phyloP scores from a whole-genome alignment of 2,888 invertebrate genomes.

The Rhagium mordax region DNA sequence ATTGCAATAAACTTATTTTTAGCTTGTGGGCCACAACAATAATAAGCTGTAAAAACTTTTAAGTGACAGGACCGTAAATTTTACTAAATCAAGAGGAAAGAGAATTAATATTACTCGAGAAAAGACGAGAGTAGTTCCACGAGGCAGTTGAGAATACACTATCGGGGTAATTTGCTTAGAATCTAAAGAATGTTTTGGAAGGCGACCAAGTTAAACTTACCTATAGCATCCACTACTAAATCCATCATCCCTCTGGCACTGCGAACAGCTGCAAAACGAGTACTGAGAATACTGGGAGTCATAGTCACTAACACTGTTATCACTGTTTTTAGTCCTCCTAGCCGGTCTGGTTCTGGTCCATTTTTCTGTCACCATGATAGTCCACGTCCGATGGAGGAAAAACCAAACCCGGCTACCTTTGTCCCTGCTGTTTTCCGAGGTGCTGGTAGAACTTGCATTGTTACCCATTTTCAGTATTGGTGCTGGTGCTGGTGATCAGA shows the following conservation, averaged over 20 bases:
- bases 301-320: slow-evolving; percentile 54
- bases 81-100: too few relatives aligned
- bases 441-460: slow-evolving; percentile 16
- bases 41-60: too few relatives aligned
- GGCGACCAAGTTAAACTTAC: slow-evolving; percentile 33
- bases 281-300: slow-evolving; percentile 62
- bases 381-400: slow-evolving; percentile 66
- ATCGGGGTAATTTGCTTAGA: too few relatives aligned
- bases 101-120: too few relatives aligned
- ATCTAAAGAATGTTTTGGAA: too few relatives aligned
- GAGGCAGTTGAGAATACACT: too few relatives aligned
- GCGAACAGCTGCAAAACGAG: slow-evolving; percentile 65
- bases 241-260: slow-evolving; percentile 63
- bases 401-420: slow-evolving; percentile 60
- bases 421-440: slow-evolving; percentile 21
- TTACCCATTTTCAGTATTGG: slow-evolving; percentile 33
- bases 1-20: neutral
- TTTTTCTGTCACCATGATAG: slow-evolving; percentile 63
- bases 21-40: neutral
- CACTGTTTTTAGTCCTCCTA: slow-evolving; percentile 30
- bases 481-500: neutral
- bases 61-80: too few relatives aligned
- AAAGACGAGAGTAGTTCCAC: too few relatives aligned
- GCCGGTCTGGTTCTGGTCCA: slow-evolving; percentile 48
- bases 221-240: slow-evolving; percentile 55